phyloP scores from a whole-genome alignment of 2,113 vertebrate species.

The Zosterops pallidus region DNA sequence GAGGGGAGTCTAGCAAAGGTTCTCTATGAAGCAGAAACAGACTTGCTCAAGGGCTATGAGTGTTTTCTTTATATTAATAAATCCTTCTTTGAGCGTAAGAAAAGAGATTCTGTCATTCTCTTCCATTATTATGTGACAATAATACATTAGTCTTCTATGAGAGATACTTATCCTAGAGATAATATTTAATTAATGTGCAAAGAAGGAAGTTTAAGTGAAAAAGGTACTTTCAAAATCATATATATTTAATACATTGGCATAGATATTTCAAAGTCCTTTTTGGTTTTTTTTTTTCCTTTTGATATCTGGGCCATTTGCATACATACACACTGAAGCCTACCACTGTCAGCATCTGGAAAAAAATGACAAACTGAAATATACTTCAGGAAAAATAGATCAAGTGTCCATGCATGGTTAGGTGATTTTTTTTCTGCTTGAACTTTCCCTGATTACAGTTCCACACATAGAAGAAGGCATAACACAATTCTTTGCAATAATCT shows the following conservation, averaged over 20 bases:
- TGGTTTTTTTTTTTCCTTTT: neutral
- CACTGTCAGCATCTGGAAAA: neutral
- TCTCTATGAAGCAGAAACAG: constrained; percentile 8
- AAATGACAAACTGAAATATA: neutral
- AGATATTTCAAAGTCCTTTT: constrained; percentile 45
- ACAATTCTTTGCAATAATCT: neutral
- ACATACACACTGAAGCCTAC: neutral
- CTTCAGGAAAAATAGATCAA: neutral
- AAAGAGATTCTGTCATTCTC: constrained; percentile 23
- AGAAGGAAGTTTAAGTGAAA: constrained; percentile 34
- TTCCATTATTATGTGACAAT: constrained; percentile 44
- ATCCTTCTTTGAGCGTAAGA: constrained; percentile 20
- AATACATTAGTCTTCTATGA: constrained; percentile 42
- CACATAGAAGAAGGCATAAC: neutral
- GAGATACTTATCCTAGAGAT: constrained; percentile 49
- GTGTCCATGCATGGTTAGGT: neutral
- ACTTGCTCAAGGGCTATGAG: constrained; percentile 29
- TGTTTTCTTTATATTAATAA: constrained; percentile 53
- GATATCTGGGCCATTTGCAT: constrained; percentile 43
- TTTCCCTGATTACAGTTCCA: neutral
- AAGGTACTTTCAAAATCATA: constrained; percentile 46
- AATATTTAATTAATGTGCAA: constrained; percentile 57
- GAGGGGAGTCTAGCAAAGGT: neutral
- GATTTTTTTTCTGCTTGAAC: constrained; percentile 31
- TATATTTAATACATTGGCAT: constrained; percentile 42